A percentile compares a stretch with the other conserved stretches of the same genome.
These are phyloP conservation scores for Galeopterus variegatus DNA, from an alignment of 2,113 vertebrate genomes.

Conservation along the genomic window DNA sequence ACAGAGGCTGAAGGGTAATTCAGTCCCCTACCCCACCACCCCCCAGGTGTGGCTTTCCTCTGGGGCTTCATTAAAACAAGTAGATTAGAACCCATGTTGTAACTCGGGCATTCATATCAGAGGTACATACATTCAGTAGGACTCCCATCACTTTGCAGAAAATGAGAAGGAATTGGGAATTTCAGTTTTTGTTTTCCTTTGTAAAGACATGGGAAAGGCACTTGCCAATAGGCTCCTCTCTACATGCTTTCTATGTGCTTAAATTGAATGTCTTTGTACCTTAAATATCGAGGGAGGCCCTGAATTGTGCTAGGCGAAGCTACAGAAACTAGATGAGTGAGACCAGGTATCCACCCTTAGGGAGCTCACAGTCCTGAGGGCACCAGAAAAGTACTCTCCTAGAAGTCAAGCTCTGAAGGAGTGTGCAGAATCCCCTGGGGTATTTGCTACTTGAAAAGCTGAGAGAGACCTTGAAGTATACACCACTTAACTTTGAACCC, in stretches of 20 bases:
- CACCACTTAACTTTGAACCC: neutral
- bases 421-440: neutral
- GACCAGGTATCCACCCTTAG: neutral
- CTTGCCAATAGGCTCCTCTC: neutral
- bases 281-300: neutral
- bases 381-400: neutral
- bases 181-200: conserved; percentile 34
- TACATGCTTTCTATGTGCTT: neutral
- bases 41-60: neutral
- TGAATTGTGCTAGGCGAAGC: neutral
- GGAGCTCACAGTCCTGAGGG: neutral
- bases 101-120: neutral
- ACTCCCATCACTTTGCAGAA: neutral
- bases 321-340: neutral
- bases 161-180: neutral
- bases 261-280: neutral
- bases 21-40: neutral
- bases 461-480: neutral
- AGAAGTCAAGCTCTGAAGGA: neutral
- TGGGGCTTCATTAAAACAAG: neutral
- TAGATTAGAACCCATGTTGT: neutral
- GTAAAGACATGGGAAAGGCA: neutral
- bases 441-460: neutral
- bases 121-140: neutral
- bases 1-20: neutral